Evolutionary conservation across 2,797 vertebrate species (phyloP).

Genomic region (Gambelia wislizenii): DNA sequence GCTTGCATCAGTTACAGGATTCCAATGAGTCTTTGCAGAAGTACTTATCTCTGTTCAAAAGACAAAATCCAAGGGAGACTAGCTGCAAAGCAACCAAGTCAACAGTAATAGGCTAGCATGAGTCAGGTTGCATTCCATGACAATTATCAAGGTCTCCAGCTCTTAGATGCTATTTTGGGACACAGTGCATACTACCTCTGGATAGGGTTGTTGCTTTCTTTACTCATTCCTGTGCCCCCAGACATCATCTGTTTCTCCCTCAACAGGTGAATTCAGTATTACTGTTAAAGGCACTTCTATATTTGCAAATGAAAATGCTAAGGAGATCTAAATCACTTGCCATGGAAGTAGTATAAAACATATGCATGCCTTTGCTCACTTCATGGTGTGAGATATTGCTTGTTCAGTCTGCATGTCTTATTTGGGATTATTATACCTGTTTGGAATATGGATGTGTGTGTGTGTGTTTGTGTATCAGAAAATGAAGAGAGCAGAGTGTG

Average conservation of each 20-base stretch:
- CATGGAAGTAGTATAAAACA: not conserved
- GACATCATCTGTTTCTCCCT: not conserved
- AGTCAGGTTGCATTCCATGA: no score
- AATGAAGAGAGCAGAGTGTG: not conserved
- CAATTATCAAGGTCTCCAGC: no score
- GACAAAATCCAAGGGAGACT: no score
- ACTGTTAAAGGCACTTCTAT: not conserved
- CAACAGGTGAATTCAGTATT: not conserved
- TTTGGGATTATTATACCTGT: not conserved
- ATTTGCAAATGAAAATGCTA: not conserved
- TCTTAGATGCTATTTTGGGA: no score
- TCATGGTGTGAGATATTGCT: not conserved
- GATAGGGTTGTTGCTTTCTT: not conserved
- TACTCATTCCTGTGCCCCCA: not conserved
- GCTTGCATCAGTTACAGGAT: no score
- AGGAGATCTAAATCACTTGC: not conserved
- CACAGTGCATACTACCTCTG: no score
- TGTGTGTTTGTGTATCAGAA: fast-evolving
- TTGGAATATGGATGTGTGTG: not conserved
- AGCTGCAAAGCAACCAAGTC: no score
- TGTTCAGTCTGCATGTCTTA: not conserved
- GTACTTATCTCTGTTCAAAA: no score
- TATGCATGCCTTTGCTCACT: not conserved
- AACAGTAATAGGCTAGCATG: no score
- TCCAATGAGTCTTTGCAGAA: no score